Conservation (phyloP, 2,113 vertebrate species). For the Bothrops jararaca region DNA sequence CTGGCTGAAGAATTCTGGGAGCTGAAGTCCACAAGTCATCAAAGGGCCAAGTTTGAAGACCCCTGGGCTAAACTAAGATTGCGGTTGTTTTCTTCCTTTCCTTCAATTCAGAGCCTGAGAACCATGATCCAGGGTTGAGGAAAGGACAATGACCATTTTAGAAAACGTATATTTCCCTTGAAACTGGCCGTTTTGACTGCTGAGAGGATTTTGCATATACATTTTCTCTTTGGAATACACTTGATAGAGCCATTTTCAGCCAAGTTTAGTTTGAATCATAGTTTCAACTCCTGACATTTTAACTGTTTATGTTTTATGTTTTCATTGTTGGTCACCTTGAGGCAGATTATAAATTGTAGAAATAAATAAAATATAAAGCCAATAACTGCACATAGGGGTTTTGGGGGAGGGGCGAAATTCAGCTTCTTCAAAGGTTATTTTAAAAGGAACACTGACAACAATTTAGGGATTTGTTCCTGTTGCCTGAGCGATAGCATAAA, state of each 20-base stretch:
- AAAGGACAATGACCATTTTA: not conserved
- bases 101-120: not conserved
- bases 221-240: not conserved
- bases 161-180: not conserved
- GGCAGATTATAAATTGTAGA: not conserved
- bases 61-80: not conserved
- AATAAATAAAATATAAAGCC: not conserved
- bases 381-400: not conserved
- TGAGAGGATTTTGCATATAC: not conserved
- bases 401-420: not conserved
- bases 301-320: not conserved
- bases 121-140: too few relatives aligned
- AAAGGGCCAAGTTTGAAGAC: too few relatives aligned
- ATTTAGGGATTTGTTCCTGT: not conserved
- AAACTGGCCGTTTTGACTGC: too few relatives aligned
- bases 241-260: too few relatives aligned
- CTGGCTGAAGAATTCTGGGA: too few relatives aligned
- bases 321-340: not conserved
- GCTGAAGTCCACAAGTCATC: too few relatives aligned
- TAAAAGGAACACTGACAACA: not conserved
- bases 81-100: too few relatives aligned
- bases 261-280: not conserved
- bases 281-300: not conserved
- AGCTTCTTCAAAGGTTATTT: not conserved
- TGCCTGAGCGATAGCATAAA: slow-evolving; percentile 1